These are phyloP conservation scores for Drosophila monieri DNA, from an alignment of 2,888 invertebrate species.

Conservation along the genomic window DNA sequence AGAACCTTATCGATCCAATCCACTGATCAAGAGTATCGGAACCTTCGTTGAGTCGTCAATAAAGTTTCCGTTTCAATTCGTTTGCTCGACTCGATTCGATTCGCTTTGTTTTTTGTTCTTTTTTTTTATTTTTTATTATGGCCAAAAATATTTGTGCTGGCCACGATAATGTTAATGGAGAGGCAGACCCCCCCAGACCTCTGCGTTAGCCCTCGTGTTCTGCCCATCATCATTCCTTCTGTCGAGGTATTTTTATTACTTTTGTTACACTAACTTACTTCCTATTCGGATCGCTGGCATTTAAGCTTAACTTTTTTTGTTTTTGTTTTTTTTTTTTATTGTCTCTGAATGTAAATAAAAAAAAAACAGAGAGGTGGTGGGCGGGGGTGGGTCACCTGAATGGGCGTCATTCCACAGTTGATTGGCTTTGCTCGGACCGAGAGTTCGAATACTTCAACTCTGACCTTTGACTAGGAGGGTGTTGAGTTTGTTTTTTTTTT, in stretches of 20 bases:
- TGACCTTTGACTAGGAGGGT: constrained; percentile 26
- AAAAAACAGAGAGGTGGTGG: not conserved
- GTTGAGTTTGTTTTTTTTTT: not conserved
- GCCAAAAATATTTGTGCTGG: constrained; percentile 67
- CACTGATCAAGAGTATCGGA: constrained; percentile 23
- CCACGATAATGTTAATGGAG: constrained; percentile 66
- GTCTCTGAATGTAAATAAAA: constrained; percentile 12
- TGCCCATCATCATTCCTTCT: constrained; percentile 19
- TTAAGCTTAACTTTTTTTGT: constrained; percentile 11
- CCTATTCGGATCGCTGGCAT: constrained; percentile 53
- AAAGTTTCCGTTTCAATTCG: constrained; percentile 30
- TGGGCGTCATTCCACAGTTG: constrained; percentile 34
- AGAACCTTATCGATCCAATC: constrained; percentile 17
- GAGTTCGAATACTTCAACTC: constrained; percentile 23
- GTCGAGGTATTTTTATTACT: constrained; percentile 68
- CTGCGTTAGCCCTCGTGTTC: constrained; percentile 1
- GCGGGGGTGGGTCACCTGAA: constrained; percentile 9
- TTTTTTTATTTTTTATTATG: constrained; percentile 63
- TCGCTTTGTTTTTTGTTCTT: constrained; percentile 51
- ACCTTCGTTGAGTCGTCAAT: constrained; percentile 22
- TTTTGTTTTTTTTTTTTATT: constrained; percentile 24
- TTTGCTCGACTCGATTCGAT: constrained; percentile 24
- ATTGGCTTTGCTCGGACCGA: constrained; percentile 12
- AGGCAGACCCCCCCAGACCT: constrained; percentile 23
- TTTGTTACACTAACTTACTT: constrained; percentile 79